These are phyloP conservation scores for Phenganax subtilis DNA, from an alignment of 92 coral and sea anemone genomes.

Conservation along the genomic window DNA sequence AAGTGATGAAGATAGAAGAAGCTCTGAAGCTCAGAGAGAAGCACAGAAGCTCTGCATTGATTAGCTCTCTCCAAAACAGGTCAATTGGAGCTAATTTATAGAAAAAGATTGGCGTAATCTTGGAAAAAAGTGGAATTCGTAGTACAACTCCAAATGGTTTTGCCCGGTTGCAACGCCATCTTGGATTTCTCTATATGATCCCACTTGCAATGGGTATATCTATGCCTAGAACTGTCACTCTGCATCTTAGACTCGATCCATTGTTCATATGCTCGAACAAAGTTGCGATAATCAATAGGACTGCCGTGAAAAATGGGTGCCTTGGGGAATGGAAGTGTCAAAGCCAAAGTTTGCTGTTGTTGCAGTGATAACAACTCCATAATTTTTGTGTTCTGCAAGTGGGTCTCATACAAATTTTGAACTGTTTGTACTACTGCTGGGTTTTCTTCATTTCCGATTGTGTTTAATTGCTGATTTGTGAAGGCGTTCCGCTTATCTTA, in stretches of 20 bases:
- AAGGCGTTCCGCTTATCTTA: background rate
- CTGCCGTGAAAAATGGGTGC: slow-evolving; percentile 53
- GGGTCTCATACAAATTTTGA: background rate
- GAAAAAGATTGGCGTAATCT: no score
- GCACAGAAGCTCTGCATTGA: no score
- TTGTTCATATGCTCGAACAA: slow-evolving; percentile 51
- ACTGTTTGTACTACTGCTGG: background rate
- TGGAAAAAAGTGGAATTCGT: no score
- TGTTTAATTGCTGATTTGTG: slow-evolving; percentile 13
- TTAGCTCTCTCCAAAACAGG: no score
- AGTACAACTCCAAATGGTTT: no score
- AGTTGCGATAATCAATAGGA: slow-evolving; percentile 43
- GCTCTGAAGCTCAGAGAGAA: no score
- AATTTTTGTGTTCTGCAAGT: background rate
- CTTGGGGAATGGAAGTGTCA: slow-evolving; percentile 53
- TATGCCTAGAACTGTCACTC: background rate
- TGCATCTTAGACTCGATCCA: slow-evolving; percentile 48
- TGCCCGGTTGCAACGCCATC: no score
- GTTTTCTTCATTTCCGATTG: slow-evolving; percentile 25
- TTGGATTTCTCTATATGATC: no score
- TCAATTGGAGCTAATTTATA: no score
- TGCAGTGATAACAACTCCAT: background rate
- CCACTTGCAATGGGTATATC: no score
- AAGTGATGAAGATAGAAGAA: no score
- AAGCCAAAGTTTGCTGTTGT: slow-evolving; percentile 38